A percentile compares a stretch with the other conserved stretches of the same genome.
phyloP scores from a whole-genome alignment of 2,113 vertebrate species.

The Progne subis region DNA sequence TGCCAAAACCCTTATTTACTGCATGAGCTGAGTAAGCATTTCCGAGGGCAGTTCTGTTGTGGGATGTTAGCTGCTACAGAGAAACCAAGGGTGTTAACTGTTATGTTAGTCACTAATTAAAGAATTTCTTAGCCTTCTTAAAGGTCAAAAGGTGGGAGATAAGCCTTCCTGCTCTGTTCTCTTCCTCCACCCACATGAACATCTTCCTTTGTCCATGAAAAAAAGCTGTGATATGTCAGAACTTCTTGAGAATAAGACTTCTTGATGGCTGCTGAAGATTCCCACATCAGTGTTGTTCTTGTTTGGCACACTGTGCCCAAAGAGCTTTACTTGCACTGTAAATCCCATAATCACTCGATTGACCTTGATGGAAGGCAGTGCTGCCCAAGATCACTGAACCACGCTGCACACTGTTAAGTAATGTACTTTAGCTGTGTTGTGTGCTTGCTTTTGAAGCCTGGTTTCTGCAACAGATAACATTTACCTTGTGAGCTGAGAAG shows the following conservation, averaged over 20 bases:
- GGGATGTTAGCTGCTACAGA: background rate
- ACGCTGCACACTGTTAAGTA: background rate
- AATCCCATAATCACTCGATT: slow-evolving; percentile 46
- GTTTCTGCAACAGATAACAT: background rate
- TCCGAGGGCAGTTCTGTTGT: background rate
- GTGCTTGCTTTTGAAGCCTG: background rate
- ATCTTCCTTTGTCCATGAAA: background rate
- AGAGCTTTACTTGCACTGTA: background rate
- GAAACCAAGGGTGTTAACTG: slow-evolving; percentile 27
- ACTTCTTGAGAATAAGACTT: slow-evolving; percentile 44
- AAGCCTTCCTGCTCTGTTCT: slow-evolving; percentile 35
- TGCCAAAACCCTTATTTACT: background rate
- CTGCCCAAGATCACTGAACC: slow-evolving; percentile 2
- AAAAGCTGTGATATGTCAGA: background rate
- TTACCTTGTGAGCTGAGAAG: background rate
- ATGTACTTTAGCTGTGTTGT: background rate
- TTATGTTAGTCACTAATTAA: slow-evolving; percentile 38
- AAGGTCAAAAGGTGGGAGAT: background rate
- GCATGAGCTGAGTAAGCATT: background rate
- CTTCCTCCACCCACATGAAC: background rate
- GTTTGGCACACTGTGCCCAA: background rate
- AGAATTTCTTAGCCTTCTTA: slow-evolving; percentile 52
- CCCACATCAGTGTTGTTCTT: background rate
- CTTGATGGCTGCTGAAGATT: slow-evolving; percentile 32
- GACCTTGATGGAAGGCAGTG: slow-evolving; percentile 42